phyloP scores from a whole-genome alignment of 2,888 invertebrate genomes.

The Drosophila pullipes region DNA sequence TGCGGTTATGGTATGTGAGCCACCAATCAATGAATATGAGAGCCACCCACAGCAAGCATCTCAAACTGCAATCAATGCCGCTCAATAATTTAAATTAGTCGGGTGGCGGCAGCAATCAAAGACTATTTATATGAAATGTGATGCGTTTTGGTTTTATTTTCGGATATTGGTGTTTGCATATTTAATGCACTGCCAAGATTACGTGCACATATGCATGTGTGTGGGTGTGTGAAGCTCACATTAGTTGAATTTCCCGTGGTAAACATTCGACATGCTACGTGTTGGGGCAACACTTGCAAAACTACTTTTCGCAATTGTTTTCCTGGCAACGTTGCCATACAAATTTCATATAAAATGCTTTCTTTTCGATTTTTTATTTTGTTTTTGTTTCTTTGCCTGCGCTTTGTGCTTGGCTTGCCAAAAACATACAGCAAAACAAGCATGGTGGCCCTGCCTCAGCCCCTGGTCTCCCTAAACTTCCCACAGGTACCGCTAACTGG shows the following conservation, averaged over 20 bases:
- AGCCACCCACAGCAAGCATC: constrained; percentile 5
- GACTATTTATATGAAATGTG: constrained; percentile 43
- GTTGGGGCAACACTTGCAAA: constrained; percentile 58
- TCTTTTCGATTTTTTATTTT: constrained; percentile 2
- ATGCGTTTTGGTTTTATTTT: constrained; percentile 50
- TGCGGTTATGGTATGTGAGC: constrained; percentile 23
- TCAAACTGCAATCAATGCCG: constrained; percentile 63
- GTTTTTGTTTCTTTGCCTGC: not conserved
- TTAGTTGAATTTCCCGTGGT: constrained; percentile 71
- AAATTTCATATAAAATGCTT: constrained; percentile 54
- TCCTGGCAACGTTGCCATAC: constrained; percentile 71
- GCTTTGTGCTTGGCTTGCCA: constrained; percentile 64
- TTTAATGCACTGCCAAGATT: constrained; percentile 32
- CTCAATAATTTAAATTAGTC: constrained; percentile 73
- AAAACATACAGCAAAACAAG: constrained; percentile 73
- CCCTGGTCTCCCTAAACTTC: not conserved
- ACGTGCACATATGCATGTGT: constrained; percentile 3
- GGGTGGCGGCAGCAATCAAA: not conserved
- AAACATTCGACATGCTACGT: constrained; percentile 67
- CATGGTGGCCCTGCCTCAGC: not conserved
- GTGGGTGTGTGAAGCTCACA: constrained; percentile 50
- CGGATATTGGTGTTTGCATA: constrained; percentile 48
- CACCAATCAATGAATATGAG: constrained; percentile 43
- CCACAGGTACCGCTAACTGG: constrained; percentile 75
- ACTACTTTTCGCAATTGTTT: constrained; percentile 80